These are phyloP conservation scores for Epizoanthus fatuus DNA, from an alignment of 92 coral and sea anemone species.

Conservation along the genomic window DNA sequence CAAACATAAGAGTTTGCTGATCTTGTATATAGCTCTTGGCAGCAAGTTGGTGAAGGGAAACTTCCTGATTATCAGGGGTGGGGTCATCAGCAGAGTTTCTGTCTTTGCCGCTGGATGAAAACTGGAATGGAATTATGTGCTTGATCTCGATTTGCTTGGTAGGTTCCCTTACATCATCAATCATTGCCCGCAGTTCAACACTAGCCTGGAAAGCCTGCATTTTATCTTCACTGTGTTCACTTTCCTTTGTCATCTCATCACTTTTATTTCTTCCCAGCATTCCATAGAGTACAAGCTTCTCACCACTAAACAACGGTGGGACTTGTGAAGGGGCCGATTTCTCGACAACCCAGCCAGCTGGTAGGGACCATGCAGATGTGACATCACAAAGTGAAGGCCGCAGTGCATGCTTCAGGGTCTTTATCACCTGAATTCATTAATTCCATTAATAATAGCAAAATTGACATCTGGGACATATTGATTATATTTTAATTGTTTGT, in stretches of 20 bases:
- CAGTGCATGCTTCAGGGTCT: neutral
- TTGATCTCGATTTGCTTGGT: neutral
- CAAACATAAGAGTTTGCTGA: neutral
- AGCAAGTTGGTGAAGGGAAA: constrained; percentile 4
- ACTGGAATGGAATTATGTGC: neutral
- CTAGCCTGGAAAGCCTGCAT: neutral
- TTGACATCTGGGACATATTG: too few relatives aligned
- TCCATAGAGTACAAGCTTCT: neutral
- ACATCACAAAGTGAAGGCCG: constrained; percentile 1
- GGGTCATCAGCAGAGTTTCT: neutral
- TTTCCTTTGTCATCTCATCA: neutral
- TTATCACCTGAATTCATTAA: constrained; percentile 6
- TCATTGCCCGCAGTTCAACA: neutral
- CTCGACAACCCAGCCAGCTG: constrained; percentile 8
- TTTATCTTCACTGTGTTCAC: neutral
- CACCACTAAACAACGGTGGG: neutral
- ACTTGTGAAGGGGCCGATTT: neutral
- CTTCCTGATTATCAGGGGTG: neutral
- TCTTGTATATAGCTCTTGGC: neutral
- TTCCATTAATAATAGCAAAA: neutral
- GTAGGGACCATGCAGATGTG: neutral
- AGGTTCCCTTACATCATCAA: neutral
- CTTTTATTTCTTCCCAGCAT: neutral
- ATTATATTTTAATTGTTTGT: too few relatives aligned
- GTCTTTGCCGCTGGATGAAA: neutral